These are phyloP conservation scores for Harmothoe impar DNA, from an alignment of 2,888 invertebrate genomes.

Conservation along the genomic window DNA sequence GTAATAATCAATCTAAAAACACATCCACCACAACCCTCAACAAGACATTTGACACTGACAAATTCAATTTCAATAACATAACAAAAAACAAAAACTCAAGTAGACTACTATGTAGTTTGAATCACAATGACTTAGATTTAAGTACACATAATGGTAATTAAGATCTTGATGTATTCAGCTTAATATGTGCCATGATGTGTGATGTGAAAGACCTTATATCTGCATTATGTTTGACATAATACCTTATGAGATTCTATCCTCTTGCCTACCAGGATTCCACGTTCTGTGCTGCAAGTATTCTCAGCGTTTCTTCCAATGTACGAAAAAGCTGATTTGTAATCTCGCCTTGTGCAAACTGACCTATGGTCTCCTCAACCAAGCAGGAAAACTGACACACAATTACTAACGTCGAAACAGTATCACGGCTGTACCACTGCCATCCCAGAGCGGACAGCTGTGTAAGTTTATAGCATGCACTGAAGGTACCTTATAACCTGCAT, in stretches of 20 bases:
- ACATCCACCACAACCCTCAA: too few species aligned
- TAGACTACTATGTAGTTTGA: neutral
- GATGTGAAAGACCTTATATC: slow-evolving; percentile 1
- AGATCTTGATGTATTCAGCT: neutral
- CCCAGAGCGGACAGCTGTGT: neutral
- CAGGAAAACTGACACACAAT: neutral
- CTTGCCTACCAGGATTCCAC: neutral
- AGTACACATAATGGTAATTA: slow-evolving; percentile 9
- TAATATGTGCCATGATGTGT: neutral
- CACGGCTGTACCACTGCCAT: neutral
- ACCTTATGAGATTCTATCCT: slow-evolving; percentile 24
- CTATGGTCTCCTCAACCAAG: neutral
- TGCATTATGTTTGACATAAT: slow-evolving; percentile 39
- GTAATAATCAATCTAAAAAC: neutral
- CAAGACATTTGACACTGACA: neutral
- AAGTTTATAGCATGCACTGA: neutral
- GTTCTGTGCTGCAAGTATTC: neutral
- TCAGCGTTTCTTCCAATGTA: neutral
- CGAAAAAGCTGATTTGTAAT: neutral
- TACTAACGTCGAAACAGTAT: neutral
- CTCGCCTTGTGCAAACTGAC: neutral
- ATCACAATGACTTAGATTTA: slow-evolving; percentile 20
- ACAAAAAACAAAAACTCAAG: neutral
- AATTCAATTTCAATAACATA: neutral
- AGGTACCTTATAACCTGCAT: neutral